Base-by-base conservation (phyloP, 1,140 invertebrate genomes). In the Bombus breviceps region DNA sequence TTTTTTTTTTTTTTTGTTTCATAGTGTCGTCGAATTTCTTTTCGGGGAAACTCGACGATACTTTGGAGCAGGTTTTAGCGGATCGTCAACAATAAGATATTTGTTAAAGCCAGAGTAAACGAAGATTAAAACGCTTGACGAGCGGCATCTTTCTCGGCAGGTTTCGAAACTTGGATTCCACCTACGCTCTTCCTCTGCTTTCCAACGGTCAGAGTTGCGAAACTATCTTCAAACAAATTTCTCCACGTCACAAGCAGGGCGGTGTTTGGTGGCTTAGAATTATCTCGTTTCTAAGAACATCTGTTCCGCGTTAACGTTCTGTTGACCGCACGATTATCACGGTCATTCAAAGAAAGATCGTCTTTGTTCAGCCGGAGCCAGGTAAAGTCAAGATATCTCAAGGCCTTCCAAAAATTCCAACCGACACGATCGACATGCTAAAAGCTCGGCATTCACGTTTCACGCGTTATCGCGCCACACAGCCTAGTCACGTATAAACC, bases 161-260 rank as follows among this genome's bases (percentile, higher is more conserved):
- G 62, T 78, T 84, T 62, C 47, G 75, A 37, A 69, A 84, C 78
- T 71, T 62, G 75, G 37, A 41, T 80, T 47, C 57, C 75, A 37
- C 25, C 53, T 47, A 79, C 41, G 18, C 71, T 22, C 9, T 39
- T 66, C 37, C 10, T n/a, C 32, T 37, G 32, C 32, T 73, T 43
- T n/a, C 22, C 37, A 39, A 18, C 32, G n/a, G 22, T 6, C 25
- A 9, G 0, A 57, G 25, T 77, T 37, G 64, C 76, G 53, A 80
- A 85, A 72, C 10, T 64, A 37, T 18, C 39, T 22, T 64, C 32
- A 37, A 80, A 80, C 53, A 69, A 62, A 85, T 72, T 80, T 59
- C 62, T 62, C 76, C 39, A 25, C 32, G n/a, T 32, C 22, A 1
- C 6, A 3, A 3, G 13, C 3, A 15, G 28, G 5, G 34, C 39